Conservation (phyloP, 2,797 vertebrate species). For the Arrhamphus sclerolepis region DNA sequence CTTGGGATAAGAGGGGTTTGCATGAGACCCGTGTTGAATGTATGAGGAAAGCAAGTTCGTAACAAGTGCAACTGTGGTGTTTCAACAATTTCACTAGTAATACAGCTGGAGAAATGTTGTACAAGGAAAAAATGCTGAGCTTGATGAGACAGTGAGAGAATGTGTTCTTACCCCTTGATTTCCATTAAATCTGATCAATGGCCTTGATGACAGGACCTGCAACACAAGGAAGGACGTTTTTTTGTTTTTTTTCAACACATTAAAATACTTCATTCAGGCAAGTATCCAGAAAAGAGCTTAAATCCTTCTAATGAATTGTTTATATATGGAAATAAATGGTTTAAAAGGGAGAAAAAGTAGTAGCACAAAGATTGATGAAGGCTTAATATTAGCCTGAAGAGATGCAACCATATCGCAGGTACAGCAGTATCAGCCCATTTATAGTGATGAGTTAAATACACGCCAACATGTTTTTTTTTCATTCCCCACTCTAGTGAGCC, state of each 20-base stretch:
- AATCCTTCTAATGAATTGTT: slow-evolving; percentile 1
- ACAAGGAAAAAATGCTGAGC: not conserved
- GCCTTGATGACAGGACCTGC: slow-evolving; percentile 76
- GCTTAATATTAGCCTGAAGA: too few relatives aligned
- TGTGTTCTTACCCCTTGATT: slow-evolving; percentile 84
- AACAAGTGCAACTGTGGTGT: not conserved
- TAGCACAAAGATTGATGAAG: too few relatives aligned
- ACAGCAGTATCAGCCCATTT: too few relatives aligned
- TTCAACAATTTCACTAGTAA: slow-evolving; percentile 1
- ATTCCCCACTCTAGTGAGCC: too few relatives aligned
- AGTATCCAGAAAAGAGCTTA: too few relatives aligned
- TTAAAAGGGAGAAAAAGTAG: too few relatives aligned
- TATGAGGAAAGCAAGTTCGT: not conserved
- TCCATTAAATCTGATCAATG: slow-evolving; percentile 84
- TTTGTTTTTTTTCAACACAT: not conserved
- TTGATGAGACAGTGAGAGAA: not conserved
- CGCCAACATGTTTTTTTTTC: too few relatives aligned
- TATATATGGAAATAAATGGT: not conserved
- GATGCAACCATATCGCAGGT: too few relatives aligned
- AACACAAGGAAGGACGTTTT: slow-evolving; percentile 36
- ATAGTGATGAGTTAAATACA: too few relatives aligned
- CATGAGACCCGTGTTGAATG: slow-evolving; percentile 1
- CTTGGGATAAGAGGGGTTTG: not conserved
- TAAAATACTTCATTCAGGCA: not conserved
- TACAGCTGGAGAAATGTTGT: not conserved